Percentiles rank a stretch among this genome's conserved stretches.
These are phyloP conservation scores for Caenorhabditis sp. DNA, from an alignment of 2,888 invertebrate genomes.

Conservation along the genomic window DNA sequence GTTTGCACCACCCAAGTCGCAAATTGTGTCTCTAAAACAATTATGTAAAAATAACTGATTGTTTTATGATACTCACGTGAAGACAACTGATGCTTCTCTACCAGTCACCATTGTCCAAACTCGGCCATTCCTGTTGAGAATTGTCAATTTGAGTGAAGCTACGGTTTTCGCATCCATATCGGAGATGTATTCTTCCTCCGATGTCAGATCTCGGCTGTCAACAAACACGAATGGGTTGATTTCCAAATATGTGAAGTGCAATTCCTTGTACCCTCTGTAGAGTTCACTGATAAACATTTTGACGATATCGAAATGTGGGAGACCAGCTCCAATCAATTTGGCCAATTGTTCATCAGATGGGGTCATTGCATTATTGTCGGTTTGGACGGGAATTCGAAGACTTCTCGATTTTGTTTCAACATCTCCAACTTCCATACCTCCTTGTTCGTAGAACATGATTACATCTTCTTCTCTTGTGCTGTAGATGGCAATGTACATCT, in stretches of 20 bases:
- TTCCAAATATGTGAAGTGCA: slow-evolving; percentile 97
- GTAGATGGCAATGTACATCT: slow-evolving; percentile 96
- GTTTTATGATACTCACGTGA: slow-evolving; percentile 75
- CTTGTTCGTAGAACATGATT: slow-evolving; percentile 92
- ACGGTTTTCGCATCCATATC: slow-evolving; percentile 98
- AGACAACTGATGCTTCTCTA: slow-evolving; percentile 97
- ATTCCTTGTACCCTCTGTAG: slow-evolving; percentile 87
- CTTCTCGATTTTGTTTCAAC: slow-evolving; percentile 81
- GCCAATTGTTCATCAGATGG: slow-evolving; percentile 32
- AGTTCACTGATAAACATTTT: slow-evolving; percentile 81
- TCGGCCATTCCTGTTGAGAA: slow-evolving; percentile 90
- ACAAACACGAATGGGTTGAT: slow-evolving; percentile 92
- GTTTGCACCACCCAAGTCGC: slow-evolving; percentile 89
- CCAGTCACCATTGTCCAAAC: slow-evolving; percentile 99
- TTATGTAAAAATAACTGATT: too few species aligned
- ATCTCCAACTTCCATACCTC: slow-evolving; percentile 97
- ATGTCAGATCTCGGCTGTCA: slow-evolving; percentile 86
- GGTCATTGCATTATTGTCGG: slow-evolving; percentile 56
- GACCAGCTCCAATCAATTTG: slow-evolving; percentile 14
- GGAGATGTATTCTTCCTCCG: slow-evolving; percentile 94
- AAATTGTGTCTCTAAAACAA: slow-evolving; percentile 83
- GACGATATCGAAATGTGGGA: slow-evolving; percentile 13
- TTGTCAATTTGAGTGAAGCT: slow-evolving; percentile 94
- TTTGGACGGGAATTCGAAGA: slow-evolving; percentile 54
- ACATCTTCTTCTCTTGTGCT: slow-evolving; percentile 82